A percentile compares a stretch with the other conserved stretches of the same genome.
Evolutionary conservation across 64 coral and sea anemone species (phyloP).

Genomic region (Stichodactyla mertensii): DNA sequence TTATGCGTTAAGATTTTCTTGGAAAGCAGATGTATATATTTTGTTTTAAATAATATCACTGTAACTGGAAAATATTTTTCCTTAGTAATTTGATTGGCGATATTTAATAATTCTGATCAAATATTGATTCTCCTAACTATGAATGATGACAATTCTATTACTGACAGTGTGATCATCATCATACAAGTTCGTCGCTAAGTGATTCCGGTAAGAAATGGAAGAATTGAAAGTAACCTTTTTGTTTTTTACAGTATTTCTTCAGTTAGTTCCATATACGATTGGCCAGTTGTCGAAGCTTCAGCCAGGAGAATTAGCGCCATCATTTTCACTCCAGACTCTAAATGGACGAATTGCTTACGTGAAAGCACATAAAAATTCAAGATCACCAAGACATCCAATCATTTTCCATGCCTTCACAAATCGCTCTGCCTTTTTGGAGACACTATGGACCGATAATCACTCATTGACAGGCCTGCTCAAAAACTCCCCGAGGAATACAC

Average conservation of each 20-base stretch:
- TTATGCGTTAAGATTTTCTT: neutral
- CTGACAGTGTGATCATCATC: constrained; percentile 4
- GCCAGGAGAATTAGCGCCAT: constrained; percentile 75
- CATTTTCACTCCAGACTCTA: constrained; percentile 82
- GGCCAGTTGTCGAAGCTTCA: constrained; percentile 66
- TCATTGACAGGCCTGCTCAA: constrained; percentile 57
- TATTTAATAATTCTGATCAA: neutral
- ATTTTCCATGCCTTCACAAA: constrained; percentile 82
- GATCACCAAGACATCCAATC: constrained; percentile 62
- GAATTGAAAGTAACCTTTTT: constrained; percentile 8
- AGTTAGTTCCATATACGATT: neutral
- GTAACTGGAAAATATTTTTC: neutral
- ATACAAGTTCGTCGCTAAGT: neutral
- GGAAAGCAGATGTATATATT: neutral
- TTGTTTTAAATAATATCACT: neutral
- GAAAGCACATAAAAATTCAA: constrained; percentile 38
- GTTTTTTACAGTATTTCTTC: neutral
- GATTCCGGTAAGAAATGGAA: neutral
- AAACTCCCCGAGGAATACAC: constrained; percentile 71
- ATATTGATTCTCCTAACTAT: neutral
- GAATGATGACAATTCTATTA: neutral
- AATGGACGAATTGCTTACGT: constrained; percentile 80
- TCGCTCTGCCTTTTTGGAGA: constrained; percentile 84
- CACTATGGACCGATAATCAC: constrained; percentile 72
- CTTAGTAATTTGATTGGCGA: neutral